Conservation (phyloP, 2,888 invertebrate species). For the Agriopis aurantiaria region DNA sequence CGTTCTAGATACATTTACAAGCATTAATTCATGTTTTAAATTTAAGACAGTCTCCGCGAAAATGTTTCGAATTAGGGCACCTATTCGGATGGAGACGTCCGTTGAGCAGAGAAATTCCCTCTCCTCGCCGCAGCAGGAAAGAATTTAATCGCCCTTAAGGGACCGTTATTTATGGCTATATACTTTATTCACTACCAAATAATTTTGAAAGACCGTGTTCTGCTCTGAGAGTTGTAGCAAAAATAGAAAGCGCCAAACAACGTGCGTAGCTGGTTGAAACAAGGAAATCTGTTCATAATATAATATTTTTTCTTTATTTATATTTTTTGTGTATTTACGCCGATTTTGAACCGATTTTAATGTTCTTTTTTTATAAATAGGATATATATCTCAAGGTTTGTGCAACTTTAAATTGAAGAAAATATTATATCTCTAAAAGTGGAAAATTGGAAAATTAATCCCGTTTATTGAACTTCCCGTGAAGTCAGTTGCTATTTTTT, state of each 20-base stretch:
- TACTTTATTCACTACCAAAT: conserved; percentile 55
- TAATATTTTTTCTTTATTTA: not conserved
- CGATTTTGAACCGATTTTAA: not conserved
- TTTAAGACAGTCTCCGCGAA: conserved; percentile 6
- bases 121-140: conserved; percentile 61
- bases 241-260: conserved; percentile 5
- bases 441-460: too few species aligned
- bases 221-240: conserved; percentile 6
- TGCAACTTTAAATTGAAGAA: too few species aligned
- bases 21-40: too few species aligned
- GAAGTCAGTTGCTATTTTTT: too few species aligned
- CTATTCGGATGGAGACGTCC: conserved; percentile 66
- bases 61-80: conserved; percentile 2
- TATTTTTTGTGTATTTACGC: not conserved
- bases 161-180: conserved; percentile 66
- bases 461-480: too few species aligned
- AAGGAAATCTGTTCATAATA: not conserved
- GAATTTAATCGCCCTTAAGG: conserved; percentile 72
- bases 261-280: not conserved
- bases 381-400: too few species aligned
- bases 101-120: conserved; percentile 66
- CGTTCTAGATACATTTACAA: too few species aligned
- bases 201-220: conserved; percentile 21
- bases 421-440: too few species aligned
- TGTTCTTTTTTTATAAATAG: too few species aligned